Percentiles rank a stretch among this genome's conserved stretches.
These are phyloP conservation scores for Nilaparvata lugens DNA, from an alignment of 1,140 invertebrate species.

Conservation along the genomic window DNA sequence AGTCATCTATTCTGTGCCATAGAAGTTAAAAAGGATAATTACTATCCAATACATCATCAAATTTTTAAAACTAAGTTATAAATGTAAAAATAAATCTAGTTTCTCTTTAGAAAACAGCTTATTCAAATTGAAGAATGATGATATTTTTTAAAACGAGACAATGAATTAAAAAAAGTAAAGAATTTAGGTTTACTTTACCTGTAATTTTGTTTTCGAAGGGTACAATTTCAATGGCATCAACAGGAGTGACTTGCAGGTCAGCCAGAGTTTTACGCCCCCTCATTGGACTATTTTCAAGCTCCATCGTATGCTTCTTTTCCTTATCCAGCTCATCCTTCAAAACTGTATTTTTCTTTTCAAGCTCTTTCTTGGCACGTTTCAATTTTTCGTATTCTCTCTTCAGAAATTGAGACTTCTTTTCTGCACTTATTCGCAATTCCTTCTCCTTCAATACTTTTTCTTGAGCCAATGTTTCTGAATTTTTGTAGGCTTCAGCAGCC, in stretches of 20 bases:
- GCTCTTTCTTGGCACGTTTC: slow-evolving; percentile 9
- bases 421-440: neutral
- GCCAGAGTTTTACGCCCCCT: neutral
- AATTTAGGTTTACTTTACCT: no score
- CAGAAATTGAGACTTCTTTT: slow-evolving; percentile 3
- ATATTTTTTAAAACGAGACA: no score
- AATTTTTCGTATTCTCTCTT: slow-evolving; percentile 11
- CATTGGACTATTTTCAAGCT: neutral
- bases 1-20: no score
- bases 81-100: no score
- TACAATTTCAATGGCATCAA: neutral
- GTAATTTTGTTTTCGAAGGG: neutral
- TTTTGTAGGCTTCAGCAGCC: neutral
- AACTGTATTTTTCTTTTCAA: slow-evolving; percentile 8
- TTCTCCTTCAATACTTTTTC: neutral
- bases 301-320: slow-evolving; percentile 7
- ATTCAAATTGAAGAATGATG: no score
- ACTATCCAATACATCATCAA: no score
- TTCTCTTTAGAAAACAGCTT: no score
- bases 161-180: no score
- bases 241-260: neutral
- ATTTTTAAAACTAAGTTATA: no score
- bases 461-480: neutral
- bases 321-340: slow-evolving; percentile 12
- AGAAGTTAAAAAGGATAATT: no score